Evolutionary conservation across 2,888 invertebrate genomes (phyloP).

Genomic region (Hydrotaea cyrtoneurina): DNA sequence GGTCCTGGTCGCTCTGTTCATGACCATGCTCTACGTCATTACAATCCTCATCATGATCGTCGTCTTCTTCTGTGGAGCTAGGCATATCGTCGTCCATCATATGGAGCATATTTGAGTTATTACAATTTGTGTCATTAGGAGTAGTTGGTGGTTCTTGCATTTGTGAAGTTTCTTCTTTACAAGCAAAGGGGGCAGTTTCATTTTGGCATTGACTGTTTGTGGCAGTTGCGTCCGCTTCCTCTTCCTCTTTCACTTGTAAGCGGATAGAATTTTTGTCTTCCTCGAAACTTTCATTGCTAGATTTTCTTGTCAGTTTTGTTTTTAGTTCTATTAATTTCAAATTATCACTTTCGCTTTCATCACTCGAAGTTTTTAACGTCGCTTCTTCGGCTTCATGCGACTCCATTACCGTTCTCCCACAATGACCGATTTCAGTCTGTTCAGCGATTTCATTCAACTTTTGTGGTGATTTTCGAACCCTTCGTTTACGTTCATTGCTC

Average conservation of each 20-base stretch:
- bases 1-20: background rate
- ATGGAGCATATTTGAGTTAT: background rate
- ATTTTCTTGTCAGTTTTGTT: conserved; percentile 51
- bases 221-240: background rate
- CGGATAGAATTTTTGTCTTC: background rate
- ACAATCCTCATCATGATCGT: background rate
- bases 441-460: conserved; percentile 1
- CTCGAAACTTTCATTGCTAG: background rate
- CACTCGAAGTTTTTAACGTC: conserved; percentile 44
- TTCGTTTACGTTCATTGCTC: conserved; percentile 50
- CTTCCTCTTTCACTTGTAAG: conserved; percentile 3
- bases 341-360: conserved; percentile 66
- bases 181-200: background rate
- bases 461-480: conserved; percentile 21
- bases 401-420: conserved; percentile 35
- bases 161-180: background rate
- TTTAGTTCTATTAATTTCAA: conserved; percentile 60
- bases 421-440: background rate
- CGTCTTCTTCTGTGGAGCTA: background rate
- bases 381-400: background rate
- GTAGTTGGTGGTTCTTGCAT: conserved; percentile 33
- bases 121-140: background rate
- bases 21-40: background rate
- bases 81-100: conserved; percentile 21
- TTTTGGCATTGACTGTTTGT: conserved; percentile 21